Evolutionary conservation across 2,113 vertebrate species (phyloP), one percentile per base, ranked within the genome.

Genomic region (Lontra canadensis): DNA sequence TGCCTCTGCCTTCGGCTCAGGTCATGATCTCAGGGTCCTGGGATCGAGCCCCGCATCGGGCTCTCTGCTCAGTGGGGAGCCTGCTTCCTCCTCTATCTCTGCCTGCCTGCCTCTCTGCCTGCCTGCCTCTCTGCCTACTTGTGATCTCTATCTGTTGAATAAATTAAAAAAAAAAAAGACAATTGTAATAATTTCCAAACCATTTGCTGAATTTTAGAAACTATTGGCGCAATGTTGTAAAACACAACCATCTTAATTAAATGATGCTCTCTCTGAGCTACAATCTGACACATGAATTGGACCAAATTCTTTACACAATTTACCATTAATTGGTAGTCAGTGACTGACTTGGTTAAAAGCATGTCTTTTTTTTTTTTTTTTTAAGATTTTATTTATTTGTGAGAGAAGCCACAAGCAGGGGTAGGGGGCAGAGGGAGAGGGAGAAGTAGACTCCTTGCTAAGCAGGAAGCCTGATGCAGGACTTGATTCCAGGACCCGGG

Each of bases 121-220:
- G 44, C 44, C 44, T 47, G 44, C 44, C 44, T 47, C 44, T 47
- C 44, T 47, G 44, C 44, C 44, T 47, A 10, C 44, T 47, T 47
- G 44, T 47, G 44, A 47, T 47, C 44, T 47, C 44, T 47, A 47
- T 47, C 44, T 47, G 44, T 47, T 1, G 1, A 47, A 47, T 47
- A 47, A 47, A 47, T 47, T 11, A 47, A 47, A 47, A 11, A 47
- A 47, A 47, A 47, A 47, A 11, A 47, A 47, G 67, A n/a, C 18
- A 20, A 36, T 69, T 69, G 34, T 90, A 88, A 61, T 18, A 52
- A 83, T 84, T 78, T 92, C 81, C 36, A 95, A 96, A 65, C 25
- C 26, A 61, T 63, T 83, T 79, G 47, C 39, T 95, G 55, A 87
- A 61, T 96, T 95, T 95, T 82, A 71, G n/a, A 84, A 92, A 65